Conservation (phyloP, 1,140 invertebrate species). For the Drosophila triauraria region DNA sequence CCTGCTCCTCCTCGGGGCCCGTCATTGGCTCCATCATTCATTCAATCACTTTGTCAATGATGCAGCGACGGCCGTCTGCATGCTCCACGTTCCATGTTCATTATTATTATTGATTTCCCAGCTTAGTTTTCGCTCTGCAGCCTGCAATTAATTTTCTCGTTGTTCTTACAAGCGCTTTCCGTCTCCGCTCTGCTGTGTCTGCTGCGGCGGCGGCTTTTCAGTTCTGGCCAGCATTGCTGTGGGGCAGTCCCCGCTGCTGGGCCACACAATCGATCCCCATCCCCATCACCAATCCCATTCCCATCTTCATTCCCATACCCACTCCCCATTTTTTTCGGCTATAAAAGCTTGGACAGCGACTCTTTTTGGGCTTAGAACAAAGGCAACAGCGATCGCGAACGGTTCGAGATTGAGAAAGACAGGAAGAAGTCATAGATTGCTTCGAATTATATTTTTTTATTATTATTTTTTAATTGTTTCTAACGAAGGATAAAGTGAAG, state of each 20-base stretch:
- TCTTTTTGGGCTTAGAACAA: conserved; percentile 76
- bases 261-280: conserved; percentile 26
- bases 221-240: conserved; percentile 57
- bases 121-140: conserved; percentile 72
- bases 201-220: conserved; percentile 14
- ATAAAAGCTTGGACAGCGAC: conserved; percentile 66
- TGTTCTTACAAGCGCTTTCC: conserved; percentile 35
- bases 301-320: conserved; percentile 11
- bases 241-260: conserved; percentile 43
- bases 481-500: conserved; percentile 22
- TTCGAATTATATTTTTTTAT: conserved; percentile 12
- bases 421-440: background rate
- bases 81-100: conserved; percentile 57
- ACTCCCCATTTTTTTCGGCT: conserved; percentile 18
- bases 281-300: background rate
- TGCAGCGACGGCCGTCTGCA: conserved; percentile 48
- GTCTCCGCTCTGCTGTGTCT: background rate
- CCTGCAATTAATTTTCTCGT: conserved; percentile 80
- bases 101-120: conserved; percentile 83
- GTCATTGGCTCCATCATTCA: conserved; percentile 64
- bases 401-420: conserved; percentile 3
- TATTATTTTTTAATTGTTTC: conserved; percentile 16
- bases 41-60: conserved; percentile 83
- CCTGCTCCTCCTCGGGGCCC: background rate
- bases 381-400: conserved; percentile 65